A percentile compares a stretch with the other conserved stretches of the same genome.
phyloP scores from a whole-genome alignment of 1,140 invertebrate species.

The Colletes gigas region DNA sequence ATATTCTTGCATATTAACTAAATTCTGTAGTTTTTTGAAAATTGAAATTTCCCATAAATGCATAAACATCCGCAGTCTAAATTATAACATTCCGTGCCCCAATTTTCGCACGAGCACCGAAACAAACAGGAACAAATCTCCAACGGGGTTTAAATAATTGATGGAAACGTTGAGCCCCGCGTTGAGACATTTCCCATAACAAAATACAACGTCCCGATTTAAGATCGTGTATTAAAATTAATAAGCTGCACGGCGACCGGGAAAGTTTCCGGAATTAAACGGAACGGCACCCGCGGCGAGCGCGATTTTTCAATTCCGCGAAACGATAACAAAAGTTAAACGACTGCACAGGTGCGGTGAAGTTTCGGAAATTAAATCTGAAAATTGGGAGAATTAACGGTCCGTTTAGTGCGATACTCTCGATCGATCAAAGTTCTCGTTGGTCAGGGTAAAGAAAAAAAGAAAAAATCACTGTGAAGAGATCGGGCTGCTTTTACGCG shows the following conservation, averaged over 20 bases:
- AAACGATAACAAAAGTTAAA: neutral
- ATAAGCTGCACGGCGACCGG: no score
- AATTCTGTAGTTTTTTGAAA: no score
- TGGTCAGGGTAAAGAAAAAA: no score
- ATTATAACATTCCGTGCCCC: no score
- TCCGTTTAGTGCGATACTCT: neutral
- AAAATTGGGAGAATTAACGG: constrained; percentile 5
- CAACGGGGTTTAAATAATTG: no score
- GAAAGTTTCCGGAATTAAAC: neutral
- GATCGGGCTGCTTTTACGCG: neutral
- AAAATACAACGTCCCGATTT: neutral
- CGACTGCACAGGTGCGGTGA: neutral
- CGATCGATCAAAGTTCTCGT: neutral
- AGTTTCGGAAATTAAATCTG: neutral
- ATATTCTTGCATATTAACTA: no score
- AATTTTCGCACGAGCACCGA: no score
- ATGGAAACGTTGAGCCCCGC: no score
- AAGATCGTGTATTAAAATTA: neutral
- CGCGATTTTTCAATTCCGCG: neutral
- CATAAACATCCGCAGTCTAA: no score
- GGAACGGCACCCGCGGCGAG: neutral
- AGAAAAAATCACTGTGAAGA: neutral
- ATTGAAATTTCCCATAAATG: no score
- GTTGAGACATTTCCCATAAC: neutral
- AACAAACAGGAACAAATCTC: no score